These are phyloP conservation scores for Danaus melanippus DNA, from an alignment of 1,140 invertebrate genomes.

Conservation along the genomic window DNA sequence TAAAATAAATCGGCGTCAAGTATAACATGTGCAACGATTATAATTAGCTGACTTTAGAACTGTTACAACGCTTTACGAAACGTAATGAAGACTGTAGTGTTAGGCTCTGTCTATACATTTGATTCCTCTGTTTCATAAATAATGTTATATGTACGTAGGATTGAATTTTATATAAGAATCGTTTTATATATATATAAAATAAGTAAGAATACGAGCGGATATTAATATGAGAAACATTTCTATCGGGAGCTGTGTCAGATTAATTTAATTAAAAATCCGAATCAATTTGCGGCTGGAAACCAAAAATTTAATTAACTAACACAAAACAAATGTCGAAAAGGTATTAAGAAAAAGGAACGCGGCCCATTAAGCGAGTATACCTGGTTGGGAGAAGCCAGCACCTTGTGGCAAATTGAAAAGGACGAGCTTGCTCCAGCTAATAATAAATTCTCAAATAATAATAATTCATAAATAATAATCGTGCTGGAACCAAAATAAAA, in stretches of 20 bases:
- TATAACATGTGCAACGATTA: too few species aligned
- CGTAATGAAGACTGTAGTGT: too few species aligned
- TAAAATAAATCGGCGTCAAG: too few species aligned
- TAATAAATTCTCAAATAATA: slow-evolving; percentile 71
- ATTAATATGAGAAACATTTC: background rate
- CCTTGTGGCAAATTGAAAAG: slow-evolving; percentile 69
- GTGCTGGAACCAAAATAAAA: slow-evolving; percentile 64
- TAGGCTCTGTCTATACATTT: too few species aligned
- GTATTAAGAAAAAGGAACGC: slow-evolving; percentile 44
- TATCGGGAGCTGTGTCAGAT: background rate
- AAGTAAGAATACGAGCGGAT: background rate
- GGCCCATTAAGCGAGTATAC: slow-evolving; percentile 34
- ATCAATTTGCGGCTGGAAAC: slow-evolving; percentile 53
- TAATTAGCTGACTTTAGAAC: slow-evolving; percentile 1
- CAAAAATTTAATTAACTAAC: slow-evolving; percentile 55
- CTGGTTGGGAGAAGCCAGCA: slow-evolving; percentile 36
- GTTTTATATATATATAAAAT: slow-evolving; percentile 1
- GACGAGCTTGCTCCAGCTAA: slow-evolving; percentile 57
- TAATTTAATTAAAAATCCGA: slow-evolving; percentile 22
- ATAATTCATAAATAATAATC: slow-evolving; percentile 72
- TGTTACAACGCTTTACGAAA: background rate
- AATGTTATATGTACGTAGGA: slow-evolving; percentile 10
- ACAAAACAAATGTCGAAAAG: slow-evolving; percentile 52
- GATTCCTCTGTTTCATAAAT: background rate
- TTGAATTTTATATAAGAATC: slow-evolving; percentile 1